Evolutionary conservation across 2,113 vertebrate species (phyloP).

Genomic region (Corythornis cristatus): DNA sequence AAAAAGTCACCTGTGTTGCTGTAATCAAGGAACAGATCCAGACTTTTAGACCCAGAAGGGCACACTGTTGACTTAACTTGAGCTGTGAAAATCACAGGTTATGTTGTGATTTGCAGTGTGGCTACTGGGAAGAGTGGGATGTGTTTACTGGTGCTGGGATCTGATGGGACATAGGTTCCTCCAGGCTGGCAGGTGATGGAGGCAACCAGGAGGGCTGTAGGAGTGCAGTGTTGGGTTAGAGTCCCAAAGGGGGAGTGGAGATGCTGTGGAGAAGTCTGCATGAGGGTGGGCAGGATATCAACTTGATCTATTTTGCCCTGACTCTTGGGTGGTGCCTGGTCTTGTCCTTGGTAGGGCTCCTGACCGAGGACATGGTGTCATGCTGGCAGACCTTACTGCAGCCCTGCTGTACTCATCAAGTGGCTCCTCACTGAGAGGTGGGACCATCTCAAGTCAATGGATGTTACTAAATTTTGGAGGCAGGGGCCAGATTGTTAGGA

Average conservation of each 20-base stretch:
- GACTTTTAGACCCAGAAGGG: background rate
- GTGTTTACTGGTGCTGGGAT: background rate
- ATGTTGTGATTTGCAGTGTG: background rate
- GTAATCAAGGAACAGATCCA: background rate
- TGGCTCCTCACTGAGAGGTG: background rate
- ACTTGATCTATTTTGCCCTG: background rate
- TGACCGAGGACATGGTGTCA: fast-evolving
- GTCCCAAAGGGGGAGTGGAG: background rate
- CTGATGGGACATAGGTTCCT: background rate
- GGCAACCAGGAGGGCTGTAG: background rate
- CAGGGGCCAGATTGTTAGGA: background rate
- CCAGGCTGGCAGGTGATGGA: background rate
- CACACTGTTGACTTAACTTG: background rate
- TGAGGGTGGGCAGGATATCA: background rate
- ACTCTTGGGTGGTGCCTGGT: background rate
- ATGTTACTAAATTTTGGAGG: background rate
- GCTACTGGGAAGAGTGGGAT: background rate
- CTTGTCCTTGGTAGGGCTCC: background rate
- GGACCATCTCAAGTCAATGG: fast-evolving
- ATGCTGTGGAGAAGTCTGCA: background rate
- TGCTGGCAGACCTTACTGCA: background rate
- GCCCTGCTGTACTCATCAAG: background rate
- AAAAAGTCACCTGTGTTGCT: background rate
- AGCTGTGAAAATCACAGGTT: background rate
- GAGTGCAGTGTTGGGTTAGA: background rate